These are phyloP conservation scores for Diuraphis noxia DNA, from an alignment of 1,140 invertebrate species.

Conservation along the genomic window DNA sequence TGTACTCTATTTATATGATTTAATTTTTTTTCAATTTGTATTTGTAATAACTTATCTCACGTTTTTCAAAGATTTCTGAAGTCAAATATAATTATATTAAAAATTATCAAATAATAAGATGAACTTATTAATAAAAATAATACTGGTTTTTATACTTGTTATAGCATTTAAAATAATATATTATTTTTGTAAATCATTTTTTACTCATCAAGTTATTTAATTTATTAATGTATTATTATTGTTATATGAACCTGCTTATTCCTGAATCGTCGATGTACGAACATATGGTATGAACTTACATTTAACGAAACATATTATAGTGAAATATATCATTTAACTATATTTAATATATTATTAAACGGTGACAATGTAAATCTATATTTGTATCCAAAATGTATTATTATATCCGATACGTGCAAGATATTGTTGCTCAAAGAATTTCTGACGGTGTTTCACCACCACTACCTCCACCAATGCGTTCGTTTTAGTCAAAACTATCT, in stretches of 20 bases:
- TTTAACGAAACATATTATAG: too few relatives aligned
- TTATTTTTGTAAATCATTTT: neutral
- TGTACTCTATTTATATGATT: too few relatives aligned
- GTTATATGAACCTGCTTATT: neutral
- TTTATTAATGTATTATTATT: neutral
- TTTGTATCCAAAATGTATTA: neutral
- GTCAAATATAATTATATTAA: too few relatives aligned
- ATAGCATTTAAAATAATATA: too few relatives aligned
- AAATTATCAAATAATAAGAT: too few relatives aligned
- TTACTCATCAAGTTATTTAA: too few relatives aligned
- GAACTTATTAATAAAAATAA: too few relatives aligned
- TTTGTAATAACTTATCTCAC: too few relatives aligned
- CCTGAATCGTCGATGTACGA: neutral
- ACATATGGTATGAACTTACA: neutral
- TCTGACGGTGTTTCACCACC: neutral
- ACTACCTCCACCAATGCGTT: neutral
- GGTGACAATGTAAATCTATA: neutral
- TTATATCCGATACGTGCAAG: neutral
- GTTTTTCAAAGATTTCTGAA: too few relatives aligned
- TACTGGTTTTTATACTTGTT: too few relatives aligned
- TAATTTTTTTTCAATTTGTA: too few relatives aligned
- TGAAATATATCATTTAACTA: neutral
- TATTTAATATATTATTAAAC: neutral
- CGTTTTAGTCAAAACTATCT: slow-evolving; percentile 39
- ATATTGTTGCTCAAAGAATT: slow-evolving; percentile 28